phyloP scores from a whole-genome alignment of 2,797 vertebrate genomes.

The Sebastes glaucus region DNA sequence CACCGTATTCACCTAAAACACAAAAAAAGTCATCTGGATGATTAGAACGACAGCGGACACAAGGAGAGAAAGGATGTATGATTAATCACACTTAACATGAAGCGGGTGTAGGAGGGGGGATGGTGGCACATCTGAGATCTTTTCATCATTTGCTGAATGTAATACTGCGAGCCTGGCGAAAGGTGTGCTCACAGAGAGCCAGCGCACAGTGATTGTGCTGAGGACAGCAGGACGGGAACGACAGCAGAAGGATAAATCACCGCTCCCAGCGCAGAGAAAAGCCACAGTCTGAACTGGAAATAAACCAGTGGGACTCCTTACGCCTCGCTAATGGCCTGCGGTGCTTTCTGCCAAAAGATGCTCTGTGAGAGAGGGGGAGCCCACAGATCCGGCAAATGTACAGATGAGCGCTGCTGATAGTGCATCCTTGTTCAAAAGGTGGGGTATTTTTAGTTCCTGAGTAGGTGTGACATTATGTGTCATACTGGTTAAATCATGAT shows the following conservation, averaged over 20 bases:
- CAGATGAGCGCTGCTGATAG: slow-evolving; percentile 36
- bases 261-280: slow-evolving; percentile 51
- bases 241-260: slow-evolving; percentile 73
- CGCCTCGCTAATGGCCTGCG: slow-evolving; percentile 58
- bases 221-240: slow-evolving; percentile 72
- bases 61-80: slow-evolving; percentile 38
- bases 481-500: slow-evolving; percentile 11
- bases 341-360: slow-evolving; percentile 45
- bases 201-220: slow-evolving; percentile 67
- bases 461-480: slow-evolving; percentile 32
- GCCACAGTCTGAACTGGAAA: slow-evolving; percentile 68
- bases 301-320: slow-evolving; percentile 70
- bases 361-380: slow-evolving; percentile 7
- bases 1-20: background rate
- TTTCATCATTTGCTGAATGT: slow-evolving; percentile 74
- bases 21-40: slow-evolving; percentile 17
- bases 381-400: slow-evolving; percentile 14
- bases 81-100: slow-evolving; percentile 61
- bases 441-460: slow-evolving; percentile 35
- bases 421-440: slow-evolving; percentile 16
- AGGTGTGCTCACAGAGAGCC: slow-evolving; percentile 62
- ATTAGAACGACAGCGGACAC: slow-evolving; percentile 48
- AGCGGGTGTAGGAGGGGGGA: background rate
- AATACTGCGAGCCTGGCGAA: slow-evolving; percentile 49
- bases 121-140: slow-evolving; percentile 51